Conservation (phyloP, 2,888 invertebrate species). For the Cosmorhoe ocellata region DNA sequence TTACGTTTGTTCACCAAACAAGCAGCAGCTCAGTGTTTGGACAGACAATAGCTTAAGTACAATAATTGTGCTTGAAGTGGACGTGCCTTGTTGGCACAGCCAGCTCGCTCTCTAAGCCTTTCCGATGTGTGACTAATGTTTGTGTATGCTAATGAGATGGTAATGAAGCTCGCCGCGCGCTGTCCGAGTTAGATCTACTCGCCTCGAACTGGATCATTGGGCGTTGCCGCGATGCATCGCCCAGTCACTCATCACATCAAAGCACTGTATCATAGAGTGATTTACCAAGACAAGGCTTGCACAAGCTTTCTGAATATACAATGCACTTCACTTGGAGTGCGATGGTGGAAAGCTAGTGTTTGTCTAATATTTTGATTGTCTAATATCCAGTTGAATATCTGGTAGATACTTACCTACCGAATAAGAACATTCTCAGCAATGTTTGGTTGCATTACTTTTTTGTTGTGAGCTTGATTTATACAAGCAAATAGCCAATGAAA, state of each 20-base stretch:
- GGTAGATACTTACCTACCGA: too few species aligned
- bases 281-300: constrained; percentile 53
- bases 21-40: constrained; percentile 52
- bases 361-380: constrained; percentile 37
- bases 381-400: constrained; percentile 29
- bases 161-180: constrained; percentile 56
- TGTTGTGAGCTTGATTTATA: constrained; percentile 10
- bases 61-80: constrained; percentile 76
- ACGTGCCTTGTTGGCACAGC: constrained; percentile 66
- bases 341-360: constrained; percentile 34
- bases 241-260: constrained; percentile 54
- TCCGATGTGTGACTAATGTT: constrained; percentile 76
- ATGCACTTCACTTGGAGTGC: constrained; percentile 41
- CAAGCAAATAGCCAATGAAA: constrained; percentile 11
- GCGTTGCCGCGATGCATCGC: constrained; percentile 49
- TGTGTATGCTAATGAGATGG: constrained; percentile 78
- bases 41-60: constrained; percentile 76
- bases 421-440: too few species aligned
- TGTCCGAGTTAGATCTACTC: constrained; percentile 48
- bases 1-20: constrained; percentile 74
- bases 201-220: constrained; percentile 71
- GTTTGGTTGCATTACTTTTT: too few species aligned
- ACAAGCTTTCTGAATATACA: constrained; percentile 71
- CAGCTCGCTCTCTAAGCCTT: constrained; percentile 70
- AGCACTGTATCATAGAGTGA: constrained; percentile 52